Conservation (phyloP, 2,797 vertebrate species). For the Luscinia luscinia region DNA sequence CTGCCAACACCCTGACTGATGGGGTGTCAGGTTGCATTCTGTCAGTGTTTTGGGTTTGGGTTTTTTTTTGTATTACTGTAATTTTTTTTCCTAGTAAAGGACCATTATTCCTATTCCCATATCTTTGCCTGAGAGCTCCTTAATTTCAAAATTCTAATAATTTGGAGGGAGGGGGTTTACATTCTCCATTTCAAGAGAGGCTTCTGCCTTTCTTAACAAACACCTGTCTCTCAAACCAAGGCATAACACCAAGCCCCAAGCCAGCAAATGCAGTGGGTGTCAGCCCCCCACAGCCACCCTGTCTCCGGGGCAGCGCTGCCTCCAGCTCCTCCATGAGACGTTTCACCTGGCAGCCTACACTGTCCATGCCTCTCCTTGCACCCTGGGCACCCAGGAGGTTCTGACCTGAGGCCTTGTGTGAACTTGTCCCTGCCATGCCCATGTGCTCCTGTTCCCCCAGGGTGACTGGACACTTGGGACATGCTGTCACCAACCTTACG, state of each 20-base stretch:
- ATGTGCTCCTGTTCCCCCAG: rapidly evolving
- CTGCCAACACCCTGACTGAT: too few relatives aligned
- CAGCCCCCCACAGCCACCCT: rapidly evolving
- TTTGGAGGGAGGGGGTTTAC: too few relatives aligned
- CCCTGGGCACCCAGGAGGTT: background rate
- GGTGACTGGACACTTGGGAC: rapidly evolving
- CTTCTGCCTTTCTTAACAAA: too few relatives aligned
- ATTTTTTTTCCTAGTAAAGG: too few relatives aligned
- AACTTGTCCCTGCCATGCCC: background rate
- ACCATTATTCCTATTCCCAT: too few relatives aligned
- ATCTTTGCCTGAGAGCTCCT: too few relatives aligned
- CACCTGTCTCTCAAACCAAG: too few relatives aligned
- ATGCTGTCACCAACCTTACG: rapidly evolving
- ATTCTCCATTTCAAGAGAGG: too few relatives aligned
- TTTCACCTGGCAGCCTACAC: background rate
- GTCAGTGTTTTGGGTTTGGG: too few relatives aligned
- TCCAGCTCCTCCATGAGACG: rapidly evolving
- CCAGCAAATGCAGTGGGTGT: background rate
- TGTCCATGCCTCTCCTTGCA: rapidly evolving
- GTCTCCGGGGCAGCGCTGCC: rapidly evolving
- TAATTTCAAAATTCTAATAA: too few relatives aligned
- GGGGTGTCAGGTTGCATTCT: too few relatives aligned
- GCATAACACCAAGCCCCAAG: background rate
- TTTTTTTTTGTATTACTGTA: too few relatives aligned
- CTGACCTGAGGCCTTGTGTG: rapidly evolving